Conservation (phyloP, 2,113 vertebrate species). For the Pampusana beccarii region DNA sequence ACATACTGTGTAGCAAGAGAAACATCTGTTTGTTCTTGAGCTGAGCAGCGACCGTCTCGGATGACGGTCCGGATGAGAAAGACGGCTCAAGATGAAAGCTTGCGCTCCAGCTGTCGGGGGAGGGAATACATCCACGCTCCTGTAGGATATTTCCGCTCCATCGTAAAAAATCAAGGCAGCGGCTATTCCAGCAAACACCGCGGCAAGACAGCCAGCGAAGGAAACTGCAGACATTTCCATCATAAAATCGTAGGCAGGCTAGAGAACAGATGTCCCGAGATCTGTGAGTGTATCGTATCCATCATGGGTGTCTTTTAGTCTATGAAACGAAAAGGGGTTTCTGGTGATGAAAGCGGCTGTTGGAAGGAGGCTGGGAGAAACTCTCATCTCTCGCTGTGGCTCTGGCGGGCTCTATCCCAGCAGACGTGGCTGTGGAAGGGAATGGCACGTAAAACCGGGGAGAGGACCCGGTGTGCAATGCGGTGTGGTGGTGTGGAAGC, state of each 20-base stretch:
- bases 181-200: background rate
- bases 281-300: background rate
- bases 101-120: background rate
- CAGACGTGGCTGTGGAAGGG: background rate
- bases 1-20: slow-evolving; percentile 16
- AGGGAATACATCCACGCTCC: background rate
- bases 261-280: background rate
- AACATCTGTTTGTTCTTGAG: slow-evolving; percentile 57
- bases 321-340: background rate
- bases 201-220: background rate
- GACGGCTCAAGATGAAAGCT: slow-evolving; percentile 3
- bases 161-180: background rate
- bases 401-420: background rate
- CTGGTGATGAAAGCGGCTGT: background rate
- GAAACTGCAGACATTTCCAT: background rate
- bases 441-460: accelerated
- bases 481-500: background rate
- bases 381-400: accelerated
- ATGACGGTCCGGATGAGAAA: slow-evolving; percentile 13
- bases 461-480: accelerated
- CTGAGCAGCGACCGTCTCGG: background rate
- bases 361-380: background rate
- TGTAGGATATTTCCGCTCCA: background rate
- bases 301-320: background rate
- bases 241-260: background rate